Evolutionary conservation across 2,797 vertebrate species (phyloP), one percentile per base, ranked within the genome.

Genomic region (Scolopax rusticola): DNA sequence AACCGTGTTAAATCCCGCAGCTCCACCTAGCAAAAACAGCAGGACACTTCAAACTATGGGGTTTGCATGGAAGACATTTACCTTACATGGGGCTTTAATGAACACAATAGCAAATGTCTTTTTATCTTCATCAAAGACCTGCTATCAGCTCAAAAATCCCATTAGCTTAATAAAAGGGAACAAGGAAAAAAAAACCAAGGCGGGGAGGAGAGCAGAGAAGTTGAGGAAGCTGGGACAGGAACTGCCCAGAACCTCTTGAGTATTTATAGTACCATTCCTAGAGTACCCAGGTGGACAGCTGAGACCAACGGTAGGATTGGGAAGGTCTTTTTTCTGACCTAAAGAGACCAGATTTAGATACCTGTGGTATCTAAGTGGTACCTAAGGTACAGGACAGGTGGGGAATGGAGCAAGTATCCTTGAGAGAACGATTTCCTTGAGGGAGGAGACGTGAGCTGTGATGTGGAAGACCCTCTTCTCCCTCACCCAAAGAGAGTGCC

Each of bases 1-100:
- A 94, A 87, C 24, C 9, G 3, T 25, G 28, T 85, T 89, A 87
- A 93, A 93, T 85, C 82, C 89, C 47, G 10, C 54, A 90, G 67
- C 25, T 86, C 33, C 54, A 57, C 53, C 78, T 24, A 45, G 38
- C 33, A 96, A 61, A 91, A 92, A 84, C 56, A 96, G 76, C 30
- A 84, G 51, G 75, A 82, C 43, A 64, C 20, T 81, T 86, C 17
- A 48, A 87, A 76, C 45, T 71, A 65, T 6, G 5, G 15, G 40
- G 41, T 75, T 75, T 65, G 57, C 24, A 63, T 24, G 33, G 71
- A 93, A 95, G 91, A 61, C 27, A 41, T 84, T 81, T 84, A 87
- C 64, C n/a, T 79, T 69, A 89, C 54, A 36, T 3, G 16, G 59
- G 70, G 36, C 65, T 93, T 65, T 71, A 91, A 78, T 12, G 59